Base-by-base conservation (phyloP, 2,113 vertebrate species). In the Brienomyrus longianalis region DNA sequence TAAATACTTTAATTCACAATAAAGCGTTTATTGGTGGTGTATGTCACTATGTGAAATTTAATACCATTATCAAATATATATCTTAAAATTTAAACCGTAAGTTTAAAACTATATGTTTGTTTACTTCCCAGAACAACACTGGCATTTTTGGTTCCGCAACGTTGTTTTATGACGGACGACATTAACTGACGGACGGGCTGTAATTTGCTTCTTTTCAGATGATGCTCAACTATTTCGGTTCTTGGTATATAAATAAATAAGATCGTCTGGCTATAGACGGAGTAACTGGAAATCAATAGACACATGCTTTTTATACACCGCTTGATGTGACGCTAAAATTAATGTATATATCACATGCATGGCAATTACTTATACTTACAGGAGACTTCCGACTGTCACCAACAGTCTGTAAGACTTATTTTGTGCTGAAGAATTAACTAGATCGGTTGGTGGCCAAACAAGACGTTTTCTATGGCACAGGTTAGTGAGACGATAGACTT, bases 391-490 rank as follows among this genome's bases (percentile, higher is more conserved):
- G 4, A 35, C 15, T 80, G 74, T 19, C 35, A 80, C 13, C 31
- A 80, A 19, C 70, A 80, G 35, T 80, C 35, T 77, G 31, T 39
- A 17, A 35, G 9, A 77, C 1, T 31, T 35, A 74, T 17, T 77
- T 35, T 35, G 4, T 77, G 23, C 9, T 77, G 31, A 35, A 39
- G 5, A 80, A 43, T 5, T 43, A 80, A 80, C 2, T 80, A 80
- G 74, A 80, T 19, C 13, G 15, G 27, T 31, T 74, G 11, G 10
- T 77, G 74, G 74, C 31, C 43, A 80, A 43, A 43, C 31, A 80
- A 15, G 15, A 54, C 85, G 27, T 31, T 19, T 27, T 48, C 11
- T 50, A 89, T 86, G 89, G 89, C 89, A 45, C 83, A 90, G 23
- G 59, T 5, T 11, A 48, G 9, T 5, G 45, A 86, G n/a, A 50